Evolutionary conservation across 2,797 vertebrate genomes (phyloP).

Genomic region (Aselliscus stoliczkanus): DNA sequence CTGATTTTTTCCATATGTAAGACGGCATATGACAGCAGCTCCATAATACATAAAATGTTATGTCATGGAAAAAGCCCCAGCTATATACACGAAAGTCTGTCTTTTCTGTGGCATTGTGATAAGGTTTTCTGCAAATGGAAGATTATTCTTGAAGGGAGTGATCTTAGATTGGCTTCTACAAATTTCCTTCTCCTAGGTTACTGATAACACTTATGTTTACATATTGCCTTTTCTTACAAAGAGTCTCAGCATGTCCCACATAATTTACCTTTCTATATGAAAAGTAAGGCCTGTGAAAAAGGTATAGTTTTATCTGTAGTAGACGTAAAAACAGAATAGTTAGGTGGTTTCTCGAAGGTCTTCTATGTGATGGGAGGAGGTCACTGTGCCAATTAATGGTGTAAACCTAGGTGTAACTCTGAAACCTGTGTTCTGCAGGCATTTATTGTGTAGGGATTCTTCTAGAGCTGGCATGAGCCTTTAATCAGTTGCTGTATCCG

Average conservation of each 20-base stretch:
- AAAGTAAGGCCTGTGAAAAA: neutral
- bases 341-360: neutral
- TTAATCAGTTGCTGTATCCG: neutral
- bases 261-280: neutral
- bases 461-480: neutral
- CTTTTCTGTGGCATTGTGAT: constrained; percentile 54
- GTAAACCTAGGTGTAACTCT: neutral
- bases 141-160: constrained; percentile 59
- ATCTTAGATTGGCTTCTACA: constrained; percentile 27
- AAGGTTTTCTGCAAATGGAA: constrained; percentile 64
- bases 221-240: neutral
- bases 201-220: neutral
- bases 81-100: constrained; percentile 20
- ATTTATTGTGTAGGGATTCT: neutral
- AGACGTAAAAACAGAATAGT: neutral
- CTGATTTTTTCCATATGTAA: neutral
- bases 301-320: neutral
- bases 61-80: neutral
- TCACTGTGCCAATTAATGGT: neutral
- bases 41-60: neutral
- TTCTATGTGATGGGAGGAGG: neutral
- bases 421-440: neutral
- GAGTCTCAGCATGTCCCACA: neutral
- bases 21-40: neutral
- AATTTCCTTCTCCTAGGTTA: neutral